A percentile compares a stretch with the other conserved stretches of the same genome.
Evolutionary conservation across 2,797 vertebrate species (phyloP).

Genomic region (Micrastur ruficollis): DNA sequence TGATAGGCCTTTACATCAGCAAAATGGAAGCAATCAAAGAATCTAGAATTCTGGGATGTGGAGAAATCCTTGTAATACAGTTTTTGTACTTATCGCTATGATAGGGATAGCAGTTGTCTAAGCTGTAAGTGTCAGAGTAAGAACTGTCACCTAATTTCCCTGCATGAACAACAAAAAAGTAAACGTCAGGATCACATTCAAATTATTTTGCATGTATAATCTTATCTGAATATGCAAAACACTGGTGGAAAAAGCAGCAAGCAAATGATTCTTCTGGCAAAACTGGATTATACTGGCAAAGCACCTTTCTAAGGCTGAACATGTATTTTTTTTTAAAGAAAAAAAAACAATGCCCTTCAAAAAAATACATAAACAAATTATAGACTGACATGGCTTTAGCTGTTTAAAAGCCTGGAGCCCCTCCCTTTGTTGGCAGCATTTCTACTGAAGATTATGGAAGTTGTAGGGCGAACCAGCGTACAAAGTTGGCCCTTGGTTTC

Average conservation of each 20-base stretch:
- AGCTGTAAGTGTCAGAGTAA: rapidly evolving
- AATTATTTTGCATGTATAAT: neutral
- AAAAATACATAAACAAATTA: neutral
- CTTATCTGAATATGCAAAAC: neutral
- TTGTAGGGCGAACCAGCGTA: neutral
- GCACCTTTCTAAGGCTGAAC: neutral
- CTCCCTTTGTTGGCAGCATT: neutral
- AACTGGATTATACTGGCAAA: neutral
- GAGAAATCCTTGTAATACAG: neutral
- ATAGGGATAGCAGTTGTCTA: neutral
- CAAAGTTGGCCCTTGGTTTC: neutral
- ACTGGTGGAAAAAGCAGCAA: neutral
- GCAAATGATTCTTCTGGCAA: neutral
- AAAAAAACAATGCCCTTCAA: neutral
- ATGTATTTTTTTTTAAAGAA: neutral
- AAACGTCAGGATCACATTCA: neutral
- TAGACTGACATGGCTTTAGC: neutral
- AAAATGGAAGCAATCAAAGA: neutral
- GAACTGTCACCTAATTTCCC: neutral
- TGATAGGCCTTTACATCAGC: neutral
- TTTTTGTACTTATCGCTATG: neutral
- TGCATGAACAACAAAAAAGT: neutral
- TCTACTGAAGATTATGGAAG: neutral
- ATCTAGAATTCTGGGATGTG: neutral
- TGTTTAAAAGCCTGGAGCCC: neutral